Evolutionary conservation across 2,797 vertebrate genomes (phyloP).

Genomic region (Cryptoblepharus egeriae): DNA sequence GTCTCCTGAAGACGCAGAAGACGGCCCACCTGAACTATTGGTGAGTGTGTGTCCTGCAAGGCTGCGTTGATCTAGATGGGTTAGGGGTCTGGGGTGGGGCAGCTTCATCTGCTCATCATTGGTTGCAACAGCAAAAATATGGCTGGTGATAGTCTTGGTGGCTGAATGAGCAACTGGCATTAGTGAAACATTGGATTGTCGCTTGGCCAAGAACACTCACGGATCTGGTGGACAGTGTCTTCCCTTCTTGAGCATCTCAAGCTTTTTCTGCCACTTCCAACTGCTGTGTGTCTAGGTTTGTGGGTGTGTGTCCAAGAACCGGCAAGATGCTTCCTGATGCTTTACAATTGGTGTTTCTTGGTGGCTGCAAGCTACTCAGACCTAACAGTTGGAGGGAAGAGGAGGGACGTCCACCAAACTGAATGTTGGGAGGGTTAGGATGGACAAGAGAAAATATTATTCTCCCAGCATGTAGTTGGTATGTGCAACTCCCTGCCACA

Average conservation of each 20-base stretch:
- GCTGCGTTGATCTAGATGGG: no score
- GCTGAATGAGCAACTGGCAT: no score
- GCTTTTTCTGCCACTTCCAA: not conserved
- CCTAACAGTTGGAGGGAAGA: no score
- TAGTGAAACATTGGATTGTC: no score
- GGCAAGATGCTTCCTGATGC: not conserved
- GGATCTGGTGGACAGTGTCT: not conserved
- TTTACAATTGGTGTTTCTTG: not conserved
- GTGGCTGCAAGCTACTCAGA: not conserved
- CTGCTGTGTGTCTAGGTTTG: not conserved
- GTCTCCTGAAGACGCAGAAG: slow-evolving; percentile 96
- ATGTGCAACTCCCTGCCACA: no score
- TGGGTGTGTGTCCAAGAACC: not conserved
- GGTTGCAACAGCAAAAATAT: not conserved
- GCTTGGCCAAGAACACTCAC: not conserved
- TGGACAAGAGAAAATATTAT: no score
- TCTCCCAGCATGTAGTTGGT: no score
- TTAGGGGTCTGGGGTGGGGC: not conserved
- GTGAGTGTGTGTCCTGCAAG: slow-evolving; percentile 49
- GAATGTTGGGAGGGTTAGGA: no score
- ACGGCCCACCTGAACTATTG: slow-evolving; percentile 95
- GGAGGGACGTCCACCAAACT: no score
- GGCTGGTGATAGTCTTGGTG: no score
- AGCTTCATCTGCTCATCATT: not conserved
- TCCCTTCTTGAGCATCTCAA: not conserved